These are phyloP conservation scores for Chaenogobius annularis DNA, from an alignment of 2,113 vertebrate genomes.

Conservation along the genomic window DNA sequence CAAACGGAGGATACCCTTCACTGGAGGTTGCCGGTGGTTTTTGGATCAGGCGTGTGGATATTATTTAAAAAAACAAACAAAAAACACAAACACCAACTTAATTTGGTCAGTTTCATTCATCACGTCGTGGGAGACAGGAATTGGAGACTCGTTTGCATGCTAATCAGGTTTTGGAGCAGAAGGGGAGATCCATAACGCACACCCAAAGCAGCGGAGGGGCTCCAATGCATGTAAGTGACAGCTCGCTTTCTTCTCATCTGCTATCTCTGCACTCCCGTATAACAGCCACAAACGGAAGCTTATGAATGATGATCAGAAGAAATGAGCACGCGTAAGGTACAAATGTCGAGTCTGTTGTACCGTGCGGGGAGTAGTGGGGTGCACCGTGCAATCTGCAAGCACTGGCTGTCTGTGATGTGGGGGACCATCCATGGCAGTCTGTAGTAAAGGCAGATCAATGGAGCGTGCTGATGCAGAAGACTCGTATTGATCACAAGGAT, in stretches of 20 bases:
- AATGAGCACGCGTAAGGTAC: slow-evolving; percentile 12
- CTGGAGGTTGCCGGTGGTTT: slow-evolving; percentile 18
- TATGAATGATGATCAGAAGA: slow-evolving; percentile 1
- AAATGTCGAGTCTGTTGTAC: slow-evolving; percentile 6
- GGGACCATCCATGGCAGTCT: background rate
- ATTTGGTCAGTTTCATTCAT: slow-evolving; percentile 49
- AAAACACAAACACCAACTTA: slow-evolving; percentile 10
- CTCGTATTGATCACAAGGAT: slow-evolving; percentile 36
- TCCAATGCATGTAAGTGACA: slow-evolving; percentile 72
- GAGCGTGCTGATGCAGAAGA: slow-evolving; percentile 15
- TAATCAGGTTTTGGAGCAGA: slow-evolving; percentile 46
- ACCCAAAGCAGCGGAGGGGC: slow-evolving; percentile 47
- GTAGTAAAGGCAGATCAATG: slow-evolving; percentile 21
- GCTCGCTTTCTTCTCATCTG: slow-evolving; percentile 28
- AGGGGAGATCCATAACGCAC: slow-evolving; percentile 46
- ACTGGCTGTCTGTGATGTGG: slow-evolving; percentile 9
- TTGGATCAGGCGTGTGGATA: slow-evolving; percentile 49
- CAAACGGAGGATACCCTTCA: slow-evolving; percentile 23
- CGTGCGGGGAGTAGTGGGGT: background rate
- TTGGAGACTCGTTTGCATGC: slow-evolving; percentile 63
- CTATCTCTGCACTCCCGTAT: background rate
- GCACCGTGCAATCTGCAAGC: slow-evolving; percentile 31
- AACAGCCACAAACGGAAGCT: slow-evolving; percentile 9
- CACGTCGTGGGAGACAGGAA: slow-evolving; percentile 32
- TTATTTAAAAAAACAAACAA: slow-evolving; percentile 28